Conservation (phyloP, 1,140 invertebrate species). For the silkworm (Bombyx mori) region ASM3026992v2 NC_085117.1:20162501-20163000, state of each 20-base stretch:
- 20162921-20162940: too few species aligned
- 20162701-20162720: neutral
- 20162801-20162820: too few species aligned
- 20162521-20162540: slow-evolving; percentile 46
- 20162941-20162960: too few species aligned
- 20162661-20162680: neutral
- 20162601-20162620: neutral
- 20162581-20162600: neutral
- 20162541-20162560: slow-evolving; percentile 30
- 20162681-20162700: neutral
- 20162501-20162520: slow-evolving; percentile 54
- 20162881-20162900: too few species aligned
- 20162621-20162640: neutral
- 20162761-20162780: too few species aligned
- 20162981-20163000: too few species aligned
- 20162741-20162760: neutral
- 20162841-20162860: too few species aligned
- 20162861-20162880: too few species aligned
- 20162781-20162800: too few species aligned
- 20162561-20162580: slow-evolving; percentile 8
- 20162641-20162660: neutral
- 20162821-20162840: too few species aligned
- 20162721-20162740: neutral
- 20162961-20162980: too few species aligned
- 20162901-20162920: too few species aligned